Evolutionary conservation across 2,797 vertebrate species (phyloP), one percentile per base, ranked within the genome.

Genomic region (Acipenser oxyrinchus): DNA sequence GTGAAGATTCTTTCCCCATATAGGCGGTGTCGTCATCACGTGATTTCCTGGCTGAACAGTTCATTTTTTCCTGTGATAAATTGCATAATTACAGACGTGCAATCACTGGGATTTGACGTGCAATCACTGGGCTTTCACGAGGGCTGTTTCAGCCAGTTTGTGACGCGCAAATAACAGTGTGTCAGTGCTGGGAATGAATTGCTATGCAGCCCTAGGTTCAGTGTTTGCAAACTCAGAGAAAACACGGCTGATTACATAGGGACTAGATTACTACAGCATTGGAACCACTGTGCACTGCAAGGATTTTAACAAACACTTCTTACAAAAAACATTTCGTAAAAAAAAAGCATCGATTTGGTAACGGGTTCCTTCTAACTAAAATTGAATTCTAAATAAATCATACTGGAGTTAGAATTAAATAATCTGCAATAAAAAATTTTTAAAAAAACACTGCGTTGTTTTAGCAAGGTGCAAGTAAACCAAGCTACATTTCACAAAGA

Each of bases 211-310:
- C 23, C 23, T 37, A 37, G 1, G 23, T 37, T 37, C 23, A 37
- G 23, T 37, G 23, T 37, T 37, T 37, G 23, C 23, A 37, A 37
- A 37, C 23, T 37, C 23, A 10, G 13, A 49, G 51, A 68, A 65
- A 65, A 63, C 49, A 65, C 59, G 52, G 2, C 58, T 65, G 49
- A 51, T 51, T 49, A n/a, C 51, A 12, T 12, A 60, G 69, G 68
- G 63, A 72, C 63, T 68, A 70, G 60, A 37, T 37, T 37, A 37
- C 23, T 37, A 37, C 23, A 37, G 23, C 23, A 23, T 23, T 3
- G 23, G n/a, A 23, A 23, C 23, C 23, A 1, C 3, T 1, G 23
- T 23, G 23, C 23, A 23, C 1, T 23, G 23, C 1, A 23, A 23
- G 23, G 23, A 23, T 23, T 23, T 23, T 23, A 23, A 23, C 23